phyloP scores from a whole-genome alignment of 2,888 invertebrate species.

The Cyrtodaria siliqua region DNA sequence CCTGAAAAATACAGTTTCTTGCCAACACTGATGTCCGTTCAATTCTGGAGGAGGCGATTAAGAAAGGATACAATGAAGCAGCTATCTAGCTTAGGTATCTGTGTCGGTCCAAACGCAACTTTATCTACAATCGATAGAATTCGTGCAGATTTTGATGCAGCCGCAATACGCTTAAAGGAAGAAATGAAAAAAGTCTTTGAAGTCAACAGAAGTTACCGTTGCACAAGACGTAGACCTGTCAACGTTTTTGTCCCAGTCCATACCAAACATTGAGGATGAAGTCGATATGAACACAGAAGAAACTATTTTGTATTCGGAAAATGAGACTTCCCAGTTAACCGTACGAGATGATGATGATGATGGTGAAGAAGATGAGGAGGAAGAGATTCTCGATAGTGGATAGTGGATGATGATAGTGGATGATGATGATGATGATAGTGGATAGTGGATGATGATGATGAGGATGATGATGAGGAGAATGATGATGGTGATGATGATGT shows the following conservation, averaged over 20 bases:
- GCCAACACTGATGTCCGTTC: slow-evolving; percentile 11
- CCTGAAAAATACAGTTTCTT: slow-evolving; percentile 7
- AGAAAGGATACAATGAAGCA: slow-evolving; percentile 11
- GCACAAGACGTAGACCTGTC: neutral
- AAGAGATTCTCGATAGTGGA: neutral
- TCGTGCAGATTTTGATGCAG: slow-evolving; percentile 10
- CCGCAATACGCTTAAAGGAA: neutral
- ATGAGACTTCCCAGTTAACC: too few relatives aligned
- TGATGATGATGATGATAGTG: too few relatives aligned
- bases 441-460: too few relatives aligned
- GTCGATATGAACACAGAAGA: slow-evolving; percentile 1
- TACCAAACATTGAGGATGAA: slow-evolving; percentile 10
- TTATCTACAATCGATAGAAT: slow-evolving; percentile 14
- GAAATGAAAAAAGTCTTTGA: neutral
- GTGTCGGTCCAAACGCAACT: slow-evolving; percentile 9
- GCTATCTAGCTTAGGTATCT: slow-evolving; percentile 5
- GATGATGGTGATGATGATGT: too few relatives aligned
- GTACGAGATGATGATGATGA: neutral
- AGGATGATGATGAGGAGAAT: too few relatives aligned
- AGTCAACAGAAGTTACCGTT: neutral
- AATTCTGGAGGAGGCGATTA: slow-evolving; percentile 1
- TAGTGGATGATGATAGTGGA: too few relatives aligned
- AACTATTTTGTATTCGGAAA: slow-evolving; percentile 13
- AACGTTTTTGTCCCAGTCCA: neutral
- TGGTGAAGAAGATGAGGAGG: neutral